Percentiles rank a stretch among this genome's conserved stretches.
Evolutionary conservation across 2,888 invertebrate species (phyloP).

Genomic region (Pseudeuparius sepicola): DNA sequence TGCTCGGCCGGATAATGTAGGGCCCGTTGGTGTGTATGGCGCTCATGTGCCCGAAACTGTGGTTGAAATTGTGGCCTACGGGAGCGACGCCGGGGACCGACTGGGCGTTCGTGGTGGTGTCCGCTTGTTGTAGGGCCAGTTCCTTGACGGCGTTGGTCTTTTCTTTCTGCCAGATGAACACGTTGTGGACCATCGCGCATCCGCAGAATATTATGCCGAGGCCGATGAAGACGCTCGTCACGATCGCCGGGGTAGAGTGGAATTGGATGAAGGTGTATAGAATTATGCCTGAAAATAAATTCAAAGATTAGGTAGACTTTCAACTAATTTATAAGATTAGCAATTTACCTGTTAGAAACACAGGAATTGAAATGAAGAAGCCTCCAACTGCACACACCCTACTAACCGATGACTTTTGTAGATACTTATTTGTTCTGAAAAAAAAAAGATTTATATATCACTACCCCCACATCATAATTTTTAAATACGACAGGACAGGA

Average conservation of each 20-base stretch:
- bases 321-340: background rate
- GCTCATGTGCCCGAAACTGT: conserved; percentile 34
- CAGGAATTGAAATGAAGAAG: conserved; percentile 90
- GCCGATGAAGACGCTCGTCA: conserved; percentile 84
- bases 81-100: no score
- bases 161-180: conserved; percentile 88
- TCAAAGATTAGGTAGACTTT: background rate
- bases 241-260: conserved; percentile 84
- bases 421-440: conserved; percentile 82
- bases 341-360: conserved; percentile 73
- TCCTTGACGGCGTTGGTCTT: conserved; percentile 75
- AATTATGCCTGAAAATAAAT: conserved; percentile 68
- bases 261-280: conserved; percentile 88
- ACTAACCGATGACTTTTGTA: conserved; percentile 84
- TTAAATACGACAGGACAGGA: no score
- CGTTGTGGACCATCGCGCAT: conserved; percentile 89
- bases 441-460: no score
- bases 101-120: conserved; percentile 27
- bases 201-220: conserved; percentile 86
- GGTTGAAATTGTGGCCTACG: conserved; percentile 34
- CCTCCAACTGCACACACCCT: conserved; percentile 87
- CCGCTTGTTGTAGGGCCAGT: conserved; percentile 34
- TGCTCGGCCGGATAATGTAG: conserved; percentile 51
- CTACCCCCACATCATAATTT: no score
- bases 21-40: conserved; percentile 40